Percentiles rank a stretch among this genome's conserved stretches.
Conservation (phyloP, 2,888 invertebrate genomes). For the Ectemnius lituratus region DNA sequence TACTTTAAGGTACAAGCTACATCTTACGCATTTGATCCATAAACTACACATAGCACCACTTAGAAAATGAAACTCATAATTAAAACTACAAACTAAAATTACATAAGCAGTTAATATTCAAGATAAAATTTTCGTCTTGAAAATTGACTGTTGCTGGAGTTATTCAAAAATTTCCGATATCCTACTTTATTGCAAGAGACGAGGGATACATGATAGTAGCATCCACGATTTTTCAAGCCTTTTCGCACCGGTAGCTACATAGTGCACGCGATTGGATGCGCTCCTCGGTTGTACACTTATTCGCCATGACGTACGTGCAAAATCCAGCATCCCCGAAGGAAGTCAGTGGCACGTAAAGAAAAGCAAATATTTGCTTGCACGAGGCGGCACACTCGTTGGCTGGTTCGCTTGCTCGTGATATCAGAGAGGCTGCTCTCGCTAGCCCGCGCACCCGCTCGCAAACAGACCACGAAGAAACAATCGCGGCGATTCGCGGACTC, state of each 20-base stretch:
- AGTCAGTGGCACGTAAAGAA: conserved; percentile 28
- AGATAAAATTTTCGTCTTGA: too few species aligned
- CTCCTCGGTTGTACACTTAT: not conserved
- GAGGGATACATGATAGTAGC: too few species aligned
- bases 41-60: too few species aligned
- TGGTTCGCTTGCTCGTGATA: conserved; percentile 21
- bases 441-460: conserved; percentile 17
- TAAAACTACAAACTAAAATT: too few species aligned
- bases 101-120: too few species aligned
- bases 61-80: too few species aligned
- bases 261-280: not conserved
- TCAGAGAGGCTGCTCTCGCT: conserved; percentile 22
- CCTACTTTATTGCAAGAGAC: too few species aligned
- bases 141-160: too few species aligned
- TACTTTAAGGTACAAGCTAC: too few species aligned
- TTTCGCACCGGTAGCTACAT: too few species aligned
- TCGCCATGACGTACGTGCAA: conserved; percentile 9
- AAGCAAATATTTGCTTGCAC: conserved; percentile 54
- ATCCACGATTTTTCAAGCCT: too few species aligned
- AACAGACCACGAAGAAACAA: conserved; percentile 39
- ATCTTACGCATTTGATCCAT: not conserved
- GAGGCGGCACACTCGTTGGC: conserved; percentile 19
- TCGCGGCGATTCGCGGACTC: conserved; percentile 39
- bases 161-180: too few species aligned
- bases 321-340: conserved; percentile 20